A percentile compares a stretch with the other conserved stretches of the same genome.
phyloP scores from a whole-genome alignment of 2,113 vertebrate genomes.

The Plotosus lineatus region DNA sequence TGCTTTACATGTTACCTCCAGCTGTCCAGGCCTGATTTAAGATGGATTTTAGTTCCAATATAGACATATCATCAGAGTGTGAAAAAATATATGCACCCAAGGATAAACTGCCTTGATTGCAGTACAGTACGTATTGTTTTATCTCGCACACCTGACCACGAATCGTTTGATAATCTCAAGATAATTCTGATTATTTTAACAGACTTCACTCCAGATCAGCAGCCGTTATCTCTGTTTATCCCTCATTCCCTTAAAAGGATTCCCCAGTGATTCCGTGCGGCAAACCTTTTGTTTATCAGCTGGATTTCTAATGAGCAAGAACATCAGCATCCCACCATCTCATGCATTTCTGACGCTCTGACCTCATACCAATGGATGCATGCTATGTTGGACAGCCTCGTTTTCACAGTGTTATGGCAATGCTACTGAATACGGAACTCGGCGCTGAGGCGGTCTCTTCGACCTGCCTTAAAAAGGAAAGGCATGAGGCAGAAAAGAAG shows the following conservation, averaged over 20 bases:
- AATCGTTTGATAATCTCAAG: not conserved
- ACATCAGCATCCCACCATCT: not conserved
- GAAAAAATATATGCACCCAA: not conserved
- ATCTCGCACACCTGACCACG: not conserved
- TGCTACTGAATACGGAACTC: conserved; percentile 4
- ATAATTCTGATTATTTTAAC: not conserved
- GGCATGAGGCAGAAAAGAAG: conserved; percentile 65
- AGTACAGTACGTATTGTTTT: not conserved
- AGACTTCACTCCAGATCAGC: not conserved
- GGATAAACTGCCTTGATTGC: not conserved
- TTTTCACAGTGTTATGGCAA: conserved; percentile 55
- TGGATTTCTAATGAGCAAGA: conserved; percentile 12
- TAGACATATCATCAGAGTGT: not conserved
- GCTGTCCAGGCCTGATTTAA: not conserved
- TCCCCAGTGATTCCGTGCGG: not conserved
- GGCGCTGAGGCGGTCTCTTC: conserved; percentile 16
- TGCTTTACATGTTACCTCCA: not conserved
- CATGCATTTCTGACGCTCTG: conserved; percentile 49
- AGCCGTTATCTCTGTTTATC: not conserved
- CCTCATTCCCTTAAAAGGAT: conserved; percentile 16
- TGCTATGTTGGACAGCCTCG: conserved; percentile 11
- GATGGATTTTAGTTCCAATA: not conserved
- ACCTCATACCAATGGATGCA: conserved; percentile 50
- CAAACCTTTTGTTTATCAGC: not conserved
- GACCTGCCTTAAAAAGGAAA: conserved; percentile 84